Evolutionary conservation across 1,140 invertebrate species (phyloP).

Genomic region (Drosophila navojoa): DNA sequence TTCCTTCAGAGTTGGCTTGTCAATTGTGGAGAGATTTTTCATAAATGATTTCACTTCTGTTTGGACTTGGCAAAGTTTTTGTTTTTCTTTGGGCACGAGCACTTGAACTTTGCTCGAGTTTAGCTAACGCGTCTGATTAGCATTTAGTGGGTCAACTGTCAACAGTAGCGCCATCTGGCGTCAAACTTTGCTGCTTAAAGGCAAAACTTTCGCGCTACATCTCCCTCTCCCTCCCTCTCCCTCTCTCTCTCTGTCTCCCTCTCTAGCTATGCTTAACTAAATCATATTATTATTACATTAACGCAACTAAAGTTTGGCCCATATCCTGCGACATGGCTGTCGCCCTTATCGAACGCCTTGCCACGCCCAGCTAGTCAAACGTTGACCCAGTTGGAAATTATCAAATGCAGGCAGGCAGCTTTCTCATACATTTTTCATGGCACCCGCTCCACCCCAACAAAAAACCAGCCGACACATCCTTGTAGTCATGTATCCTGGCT

Average conservation of each 20-base stretch:
- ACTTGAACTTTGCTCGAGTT: slow-evolving; percentile 45
- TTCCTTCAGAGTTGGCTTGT: slow-evolving; percentile 33
- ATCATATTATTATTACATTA: slow-evolving; percentile 77
- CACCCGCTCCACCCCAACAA: slow-evolving; percentile 5
- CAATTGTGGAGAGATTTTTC: slow-evolving; percentile 78
- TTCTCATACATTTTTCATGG: slow-evolving; percentile 64
- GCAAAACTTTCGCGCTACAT: slow-evolving; percentile 26
- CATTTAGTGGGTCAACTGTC: slow-evolving; percentile 76
- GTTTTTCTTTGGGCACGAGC: slow-evolving; percentile 22
- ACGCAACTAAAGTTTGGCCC: slow-evolving; percentile 56
- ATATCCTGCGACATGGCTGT: slow-evolving; percentile 21
- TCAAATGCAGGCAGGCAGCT: slow-evolving; percentile 35
- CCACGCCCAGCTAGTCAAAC: slow-evolving; percentile 25
- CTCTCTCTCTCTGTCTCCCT: too few species aligned
- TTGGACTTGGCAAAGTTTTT: slow-evolving; percentile 2
- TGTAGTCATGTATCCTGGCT: slow-evolving; percentile 16
- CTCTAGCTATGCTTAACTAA: slow-evolving; percentile 45
- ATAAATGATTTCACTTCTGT: slow-evolving; percentile 75
- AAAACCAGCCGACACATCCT: slow-evolving; percentile 15
- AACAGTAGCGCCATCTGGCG: slow-evolving; percentile 41
- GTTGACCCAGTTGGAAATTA: slow-evolving; percentile 60
- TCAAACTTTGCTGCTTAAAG: slow-evolving; percentile 33
- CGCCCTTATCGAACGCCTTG: slow-evolving; percentile 32
- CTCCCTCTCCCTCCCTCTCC: too few species aligned
- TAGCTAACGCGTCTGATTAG: slow-evolving; percentile 59